Conservation (phyloP, 2,888 invertebrate species). For the Ceratothoa steindachneri region DNA sequence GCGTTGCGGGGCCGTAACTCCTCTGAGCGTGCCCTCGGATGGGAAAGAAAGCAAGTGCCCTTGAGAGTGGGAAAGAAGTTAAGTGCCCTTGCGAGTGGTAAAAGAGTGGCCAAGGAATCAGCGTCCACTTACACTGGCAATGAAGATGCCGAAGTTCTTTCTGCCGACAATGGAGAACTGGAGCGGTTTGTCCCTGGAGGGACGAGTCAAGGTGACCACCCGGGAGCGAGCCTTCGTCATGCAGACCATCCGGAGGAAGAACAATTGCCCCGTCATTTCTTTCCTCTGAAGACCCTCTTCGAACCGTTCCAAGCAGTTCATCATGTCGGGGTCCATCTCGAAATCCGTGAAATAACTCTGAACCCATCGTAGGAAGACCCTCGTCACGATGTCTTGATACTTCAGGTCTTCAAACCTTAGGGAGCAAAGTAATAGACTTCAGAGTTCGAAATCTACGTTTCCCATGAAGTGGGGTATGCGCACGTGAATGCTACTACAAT, state of each 20-base stretch:
- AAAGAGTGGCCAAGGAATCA: no score
- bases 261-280: conserved; percentile 70
- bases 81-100: no score
- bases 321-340: conserved; percentile 92
- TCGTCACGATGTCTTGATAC: conserved; percentile 78
- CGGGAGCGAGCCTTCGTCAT: conserved; percentile 92
- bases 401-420: conserved; percentile 67
- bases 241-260: conserved; percentile 89
- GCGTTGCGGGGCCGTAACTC: no score
- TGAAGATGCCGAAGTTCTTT: conserved; percentile 86
- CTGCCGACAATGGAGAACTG: conserved; percentile 93
- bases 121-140: conserved; percentile 66
- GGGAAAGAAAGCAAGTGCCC: no score
- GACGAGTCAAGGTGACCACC: conserved; percentile 83
- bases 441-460: no score
- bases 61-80: no score
- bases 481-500: no score
- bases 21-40: no score
- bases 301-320: conserved; percentile 90
- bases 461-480: no score
- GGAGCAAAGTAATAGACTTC: no score
- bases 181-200: conserved; percentile 82
- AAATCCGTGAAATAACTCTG: conserved; percentile 98
- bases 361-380: conserved; percentile 95
- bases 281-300: conserved; percentile 77